Evolutionary conservation across 1,140 invertebrate species (phyloP), one percentile per base, ranked within the genome.

Genomic region (Nixonia krombeini): DNA sequence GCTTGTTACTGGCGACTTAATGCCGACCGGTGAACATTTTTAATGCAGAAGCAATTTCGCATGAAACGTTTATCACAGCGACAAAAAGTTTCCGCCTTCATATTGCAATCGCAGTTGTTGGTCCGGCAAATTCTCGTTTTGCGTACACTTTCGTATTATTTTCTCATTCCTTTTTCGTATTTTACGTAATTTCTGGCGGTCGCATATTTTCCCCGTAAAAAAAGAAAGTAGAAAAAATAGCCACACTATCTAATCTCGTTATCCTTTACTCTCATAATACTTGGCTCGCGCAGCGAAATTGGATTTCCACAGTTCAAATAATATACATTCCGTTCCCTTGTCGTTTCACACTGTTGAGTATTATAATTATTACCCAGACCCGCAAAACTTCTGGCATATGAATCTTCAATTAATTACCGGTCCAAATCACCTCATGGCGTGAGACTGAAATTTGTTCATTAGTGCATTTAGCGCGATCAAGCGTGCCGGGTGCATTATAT

Each of bases 221-320:
- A 17, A 9, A 2, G 6, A 6, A 21, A 21, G 5, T 8, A 40
- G 13, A 17, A 18, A 6, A 25, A 31, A 38, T 31, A 12, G 2
- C 29, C 8, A 23, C 26, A 25, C 38, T 37, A 50, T 31, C 40
- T 55, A 55, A 63, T 63, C 52, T 56, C 46, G 46, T 63, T 63
- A 63, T 35, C 51, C 25, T 26, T 10, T 38, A 40, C 51, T 50
- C 55, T 50, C 59, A 56, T 56, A 63, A 38, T 41, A 37, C 28
- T 56, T 17, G 17, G 33, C 33, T 63, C 40, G 12, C 26, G 18
- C 23, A 44, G 12, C 25, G 59, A 56, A 51, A 63, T 63, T 63
- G 59, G 59, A 63, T 63, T 63, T 56, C 17, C 51, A 51, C 51
- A 56, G 29, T 63, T 55, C 35, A 51, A 51, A 41, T 26, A 50